These are phyloP conservation scores for Danio albolineatus DNA, from an alignment of 2,797 vertebrate species.

Conservation along the genomic window DNA sequence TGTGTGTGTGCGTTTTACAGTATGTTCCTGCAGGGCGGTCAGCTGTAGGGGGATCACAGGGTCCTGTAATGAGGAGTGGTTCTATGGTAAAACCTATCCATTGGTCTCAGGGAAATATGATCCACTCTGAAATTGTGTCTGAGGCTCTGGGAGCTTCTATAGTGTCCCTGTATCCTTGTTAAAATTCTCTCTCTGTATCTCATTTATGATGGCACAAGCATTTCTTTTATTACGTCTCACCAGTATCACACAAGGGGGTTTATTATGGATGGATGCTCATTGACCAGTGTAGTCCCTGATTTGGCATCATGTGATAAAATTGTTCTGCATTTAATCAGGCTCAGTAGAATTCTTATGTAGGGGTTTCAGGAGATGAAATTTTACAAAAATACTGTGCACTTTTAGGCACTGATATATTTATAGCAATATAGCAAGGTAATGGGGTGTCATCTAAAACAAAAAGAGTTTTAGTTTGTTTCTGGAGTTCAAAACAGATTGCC, in stretches of 20 bases:
- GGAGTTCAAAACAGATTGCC: too few species aligned
- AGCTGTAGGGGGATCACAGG: neutral
- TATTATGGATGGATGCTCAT: neutral
- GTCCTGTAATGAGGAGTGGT: neutral
- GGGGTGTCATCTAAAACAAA: too few species aligned
- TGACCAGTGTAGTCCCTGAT: neutral
- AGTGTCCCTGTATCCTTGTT: constrained; percentile 15
- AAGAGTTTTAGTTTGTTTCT: too few species aligned
- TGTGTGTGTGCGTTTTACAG: constrained; percentile 25
- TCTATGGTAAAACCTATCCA: neutral
- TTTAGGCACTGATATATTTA: too few species aligned
- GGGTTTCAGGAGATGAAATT: neutral
- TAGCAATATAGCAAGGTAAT: too few species aligned
- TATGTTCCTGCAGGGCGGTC: constrained; percentile 10
- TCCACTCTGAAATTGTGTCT: neutral
- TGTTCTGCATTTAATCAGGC: neutral
- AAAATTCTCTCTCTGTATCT: constrained; percentile 20
- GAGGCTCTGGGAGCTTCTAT: neutral
- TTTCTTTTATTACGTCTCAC: constrained; percentile 47
- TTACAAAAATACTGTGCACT: neutral
- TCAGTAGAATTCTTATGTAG: neutral
- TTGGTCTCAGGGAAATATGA: neutral
- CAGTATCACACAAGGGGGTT: neutral
- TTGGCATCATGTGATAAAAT: neutral
- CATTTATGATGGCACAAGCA: constrained; percentile 42